These are phyloP conservation scores for Polypterus senegalus DNA, from an alignment of 2,113 vertebrate genomes.

Conservation along the genomic window DNA sequence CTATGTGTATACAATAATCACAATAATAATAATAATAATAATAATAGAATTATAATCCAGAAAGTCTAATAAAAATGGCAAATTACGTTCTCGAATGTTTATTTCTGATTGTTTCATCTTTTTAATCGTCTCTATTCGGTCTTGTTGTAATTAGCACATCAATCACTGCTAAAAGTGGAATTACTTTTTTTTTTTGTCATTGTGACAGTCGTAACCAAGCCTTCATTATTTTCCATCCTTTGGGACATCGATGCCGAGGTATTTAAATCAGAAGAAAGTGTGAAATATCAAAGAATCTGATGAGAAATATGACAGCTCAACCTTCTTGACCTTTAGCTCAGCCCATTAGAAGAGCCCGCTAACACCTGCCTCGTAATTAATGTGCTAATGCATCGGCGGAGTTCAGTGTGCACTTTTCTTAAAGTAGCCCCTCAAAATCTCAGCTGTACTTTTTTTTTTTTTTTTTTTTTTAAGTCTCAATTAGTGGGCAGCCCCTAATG, in stretches of 20 bases:
- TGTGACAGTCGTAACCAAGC: neutral
- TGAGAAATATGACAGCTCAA: conserved; percentile 33
- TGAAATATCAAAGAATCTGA: conserved; percentile 42
- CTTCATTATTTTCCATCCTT: conserved; percentile 6
- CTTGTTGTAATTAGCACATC: too few species aligned
- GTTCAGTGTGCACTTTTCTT: conserved; percentile 24
- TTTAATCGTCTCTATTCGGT: too few species aligned
- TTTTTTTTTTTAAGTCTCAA: conserved; percentile 30
- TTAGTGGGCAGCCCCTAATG: conserved; percentile 42
- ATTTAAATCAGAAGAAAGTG: conserved; percentile 32
- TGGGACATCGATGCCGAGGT: conserved; percentile 21
- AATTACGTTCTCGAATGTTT: too few species aligned
- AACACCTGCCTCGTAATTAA: conserved; percentile 58
- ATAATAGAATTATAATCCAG: too few species aligned
- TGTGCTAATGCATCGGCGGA: conserved; percentile 48
- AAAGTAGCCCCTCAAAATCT: conserved; percentile 21
- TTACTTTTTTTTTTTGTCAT: conserved; percentile 6
- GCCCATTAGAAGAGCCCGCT: conserved; percentile 40
- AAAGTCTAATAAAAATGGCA: too few species aligned
- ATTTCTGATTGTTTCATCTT: too few species aligned
- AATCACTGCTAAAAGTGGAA: neutral
- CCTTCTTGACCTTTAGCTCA: conserved; percentile 49
- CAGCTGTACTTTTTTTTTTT: conserved; percentile 20
- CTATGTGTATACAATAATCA: too few species aligned
- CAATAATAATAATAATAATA: too few species aligned